These are phyloP conservation scores for Cydia fagiglandana DNA, from an alignment of 1,140 invertebrate genomes.

Conservation along the genomic window DNA sequence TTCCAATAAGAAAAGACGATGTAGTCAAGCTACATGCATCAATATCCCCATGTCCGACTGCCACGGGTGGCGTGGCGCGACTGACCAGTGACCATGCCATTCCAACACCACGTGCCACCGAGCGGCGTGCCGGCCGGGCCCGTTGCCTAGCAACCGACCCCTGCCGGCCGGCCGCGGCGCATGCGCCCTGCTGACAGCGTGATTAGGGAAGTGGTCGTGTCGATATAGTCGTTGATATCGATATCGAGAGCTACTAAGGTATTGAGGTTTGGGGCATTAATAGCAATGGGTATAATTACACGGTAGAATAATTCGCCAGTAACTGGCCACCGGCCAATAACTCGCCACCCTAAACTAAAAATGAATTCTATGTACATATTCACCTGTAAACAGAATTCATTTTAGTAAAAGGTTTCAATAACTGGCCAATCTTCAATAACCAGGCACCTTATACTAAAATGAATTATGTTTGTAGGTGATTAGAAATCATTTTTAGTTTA, in stretches of 20 bases:
- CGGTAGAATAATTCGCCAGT: too few relatives aligned
- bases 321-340: too few relatives aligned
- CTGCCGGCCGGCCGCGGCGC: not conserved
- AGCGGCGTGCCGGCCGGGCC: constrained; percentile 43
- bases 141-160: constrained; percentile 56
- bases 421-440: too few relatives aligned
- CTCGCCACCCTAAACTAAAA: too few relatives aligned
- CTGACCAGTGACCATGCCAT: constrained; percentile 3
- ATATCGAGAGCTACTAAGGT: not conserved
- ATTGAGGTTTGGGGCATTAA: too few relatives aligned
- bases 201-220: constrained; percentile 34
- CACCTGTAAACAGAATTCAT: too few relatives aligned
- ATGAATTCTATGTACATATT: too few relatives aligned
- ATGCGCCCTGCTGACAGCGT: not conserved
- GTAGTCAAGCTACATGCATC: not conserved
- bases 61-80: not conserved
- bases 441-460: too few relatives aligned
- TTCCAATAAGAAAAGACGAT: not conserved
- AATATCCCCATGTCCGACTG: not conserved
- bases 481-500: too few relatives aligned
- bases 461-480: too few relatives aligned
- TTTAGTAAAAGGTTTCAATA: too few relatives aligned
- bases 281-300: too few relatives aligned
- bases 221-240: constrained; percentile 24
- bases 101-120: constrained; percentile 25